Evolutionary conservation across 1,140 invertebrate species (phyloP).

Genomic region (Scaptodrosophila lebanonensis): DNA sequence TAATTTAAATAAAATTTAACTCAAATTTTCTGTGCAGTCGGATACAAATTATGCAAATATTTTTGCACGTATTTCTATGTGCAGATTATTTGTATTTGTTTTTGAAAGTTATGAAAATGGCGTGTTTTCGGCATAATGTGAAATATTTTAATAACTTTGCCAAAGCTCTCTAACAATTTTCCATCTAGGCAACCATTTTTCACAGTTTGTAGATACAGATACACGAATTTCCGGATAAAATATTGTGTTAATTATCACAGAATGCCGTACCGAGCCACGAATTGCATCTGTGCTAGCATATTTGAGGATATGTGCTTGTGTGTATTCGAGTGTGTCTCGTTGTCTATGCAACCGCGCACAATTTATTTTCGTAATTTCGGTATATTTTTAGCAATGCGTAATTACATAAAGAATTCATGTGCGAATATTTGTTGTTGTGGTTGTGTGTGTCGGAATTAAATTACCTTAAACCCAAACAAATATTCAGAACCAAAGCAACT

Average conservation of each 20-base stretch:
- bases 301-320: slow-evolving; percentile 12
- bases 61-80: slow-evolving; percentile 25
- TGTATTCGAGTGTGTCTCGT: slow-evolving; percentile 3
- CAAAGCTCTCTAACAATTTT: slow-evolving; percentile 17
- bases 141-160: no score
- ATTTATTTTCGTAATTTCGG: slow-evolving; percentile 55
- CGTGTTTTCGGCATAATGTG: no score
- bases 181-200: slow-evolving; percentile 41
- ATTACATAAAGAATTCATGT: slow-evolving; percentile 71
- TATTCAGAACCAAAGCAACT: slow-evolving; percentile 1
- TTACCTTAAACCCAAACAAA: slow-evolving; percentile 35
- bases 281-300: slow-evolving; percentile 2
- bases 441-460: slow-evolving; percentile 34
- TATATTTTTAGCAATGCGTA: slow-evolving; percentile 55
- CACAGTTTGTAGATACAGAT: slow-evolving; percentile 47
- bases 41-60: slow-evolving; percentile 71
- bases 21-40: slow-evolving; percentile 51
- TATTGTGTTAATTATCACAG: slow-evolving; percentile 64
- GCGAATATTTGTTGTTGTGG: slow-evolving; percentile 57
- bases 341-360: slow-evolving; percentile 22
- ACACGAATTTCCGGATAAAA: slow-evolving; percentile 25
- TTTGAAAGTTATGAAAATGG: no score
- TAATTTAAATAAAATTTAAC: slow-evolving; percentile 62
- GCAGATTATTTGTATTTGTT: slow-evolving; percentile 46
- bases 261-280: slow-evolving; percentile 18